Evolutionary conservation across 2,888 invertebrate genomes (phyloP).

Genomic region (Odontocerum albicorne): DNA sequence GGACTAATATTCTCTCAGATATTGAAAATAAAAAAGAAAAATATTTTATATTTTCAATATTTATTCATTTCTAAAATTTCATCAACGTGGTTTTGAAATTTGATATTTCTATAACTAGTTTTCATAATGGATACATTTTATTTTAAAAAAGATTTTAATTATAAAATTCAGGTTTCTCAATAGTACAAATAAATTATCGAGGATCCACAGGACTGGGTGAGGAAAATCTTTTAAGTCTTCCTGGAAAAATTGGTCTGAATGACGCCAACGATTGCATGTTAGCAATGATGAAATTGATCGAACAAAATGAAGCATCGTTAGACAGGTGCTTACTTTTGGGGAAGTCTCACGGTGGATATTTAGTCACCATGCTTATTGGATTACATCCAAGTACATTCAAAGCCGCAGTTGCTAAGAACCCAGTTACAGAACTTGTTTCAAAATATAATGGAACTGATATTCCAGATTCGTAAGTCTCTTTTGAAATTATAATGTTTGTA

Average conservation of each 20-base stretch:
- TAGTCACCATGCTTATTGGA: constrained; percentile 80
- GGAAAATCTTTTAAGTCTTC: constrained; percentile 67
- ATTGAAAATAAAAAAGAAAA: too few species aligned
- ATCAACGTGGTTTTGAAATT: background rate
- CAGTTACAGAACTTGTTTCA: constrained; percentile 76
- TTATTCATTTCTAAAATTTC: background rate
- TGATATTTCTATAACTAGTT: background rate
- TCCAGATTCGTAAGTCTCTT: constrained; percentile 76
- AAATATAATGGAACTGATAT: constrained; percentile 79
- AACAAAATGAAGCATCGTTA: background rate
- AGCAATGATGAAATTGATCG: constrained; percentile 61
- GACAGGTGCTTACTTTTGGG: constrained; percentile 63
- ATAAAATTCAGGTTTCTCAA: constrained; percentile 60
- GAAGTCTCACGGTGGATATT: constrained; percentile 91
- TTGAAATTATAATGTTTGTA: too few species aligned
- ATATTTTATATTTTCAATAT: background rate
- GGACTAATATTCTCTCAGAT: too few species aligned
- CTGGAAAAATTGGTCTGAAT: constrained; percentile 70
- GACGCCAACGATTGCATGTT: constrained; percentile 82
- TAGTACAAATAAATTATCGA: constrained; percentile 71
- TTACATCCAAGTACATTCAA: constrained; percentile 76
- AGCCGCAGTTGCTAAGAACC: constrained; percentile 77
- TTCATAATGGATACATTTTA: background rate
- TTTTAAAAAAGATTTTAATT: background rate
- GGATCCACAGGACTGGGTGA: constrained; percentile 81